Conservation (phyloP, 1,140 invertebrate species). For the Plectrocnemia conspersa region DNA sequence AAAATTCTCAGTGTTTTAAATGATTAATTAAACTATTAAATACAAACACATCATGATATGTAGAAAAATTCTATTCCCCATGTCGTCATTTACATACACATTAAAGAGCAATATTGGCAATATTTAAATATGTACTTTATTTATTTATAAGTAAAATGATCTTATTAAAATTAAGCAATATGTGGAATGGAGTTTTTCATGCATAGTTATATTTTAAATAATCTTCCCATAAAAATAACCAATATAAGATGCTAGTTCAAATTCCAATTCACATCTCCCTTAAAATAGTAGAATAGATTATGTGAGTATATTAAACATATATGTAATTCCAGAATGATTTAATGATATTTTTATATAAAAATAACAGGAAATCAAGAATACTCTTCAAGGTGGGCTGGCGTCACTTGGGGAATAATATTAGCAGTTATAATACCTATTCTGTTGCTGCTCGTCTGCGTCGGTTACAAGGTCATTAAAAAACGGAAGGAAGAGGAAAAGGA, state of each 20-base stretch:
- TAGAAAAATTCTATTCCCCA: slow-evolving; percentile 34
- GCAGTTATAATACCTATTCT: slow-evolving; percentile 71
- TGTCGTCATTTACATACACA: not conserved
- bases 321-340: not conserved
- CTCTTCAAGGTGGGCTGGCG: slow-evolving; percentile 67
- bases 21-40: no score
- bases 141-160: not conserved
- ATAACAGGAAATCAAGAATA: slow-evolving; percentile 70
- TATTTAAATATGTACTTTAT: not conserved
- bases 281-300: not conserved
- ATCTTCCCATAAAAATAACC: slow-evolving; percentile 15
- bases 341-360: slow-evolving; percentile 3
- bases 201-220: slow-evolving; percentile 40
- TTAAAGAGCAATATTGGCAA: slow-evolving; percentile 17
- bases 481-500: slow-evolving; percentile 53
- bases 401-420: slow-evolving; percentile 71
- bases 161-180: not conserved
- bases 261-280: slow-evolving; percentile 36
- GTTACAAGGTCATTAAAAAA: slow-evolving; percentile 53
- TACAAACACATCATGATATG: no score
- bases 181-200: slow-evolving; percentile 51
- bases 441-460: slow-evolving; percentile 64
- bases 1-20: no score
- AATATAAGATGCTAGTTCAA: slow-evolving; percentile 5
- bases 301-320: slow-evolving; percentile 13